A percentile compares a stretch with the other conserved stretches of the same genome.
Evolutionary conservation across 1,140 invertebrate species (phyloP).

Genomic region (Pseudomyrmex cubaensis): DNA sequence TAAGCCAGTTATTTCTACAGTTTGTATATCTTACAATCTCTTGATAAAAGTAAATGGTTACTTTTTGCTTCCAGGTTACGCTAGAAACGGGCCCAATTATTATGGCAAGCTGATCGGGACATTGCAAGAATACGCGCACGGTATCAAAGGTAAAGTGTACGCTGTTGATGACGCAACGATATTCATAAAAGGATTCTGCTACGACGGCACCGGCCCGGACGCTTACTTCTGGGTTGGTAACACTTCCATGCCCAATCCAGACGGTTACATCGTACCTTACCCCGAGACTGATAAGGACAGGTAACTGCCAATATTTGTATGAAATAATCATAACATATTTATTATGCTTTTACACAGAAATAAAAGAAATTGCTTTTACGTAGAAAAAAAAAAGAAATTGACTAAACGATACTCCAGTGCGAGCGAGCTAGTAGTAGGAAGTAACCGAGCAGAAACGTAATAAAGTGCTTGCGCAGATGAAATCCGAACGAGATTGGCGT

Average conservation of each 20-base stretch:
- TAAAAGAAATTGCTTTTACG: background rate
- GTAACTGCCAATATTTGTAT: slow-evolving; percentile 83
- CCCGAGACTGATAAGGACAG: slow-evolving; percentile 91
- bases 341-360: background rate
- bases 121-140: slow-evolving; percentile 90
- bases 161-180: slow-evolving; percentile 95
- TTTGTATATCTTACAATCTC: too few species aligned
- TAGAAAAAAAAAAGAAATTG: background rate
- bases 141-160: slow-evolving; percentile 92
- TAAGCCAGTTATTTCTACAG: too few species aligned
- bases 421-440: slow-evolving; percentile 4
- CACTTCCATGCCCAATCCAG: slow-evolving; percentile 90
- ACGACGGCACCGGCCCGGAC: slow-evolving; percentile 94
- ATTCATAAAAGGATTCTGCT: slow-evolving; percentile 94
- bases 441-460: slow-evolving; percentile 67
- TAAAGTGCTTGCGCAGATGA: slow-evolving; percentile 72
- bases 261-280: slow-evolving; percentile 93
- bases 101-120: slow-evolving; percentile 91
- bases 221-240: slow-evolving; percentile 96
- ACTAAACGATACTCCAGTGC: slow-evolving; percentile 18
- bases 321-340: background rate
- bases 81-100: slow-evolving; percentile 87
- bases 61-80: slow-evolving; percentile 80
- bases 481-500: slow-evolving; percentile 73
- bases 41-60: slow-evolving; percentile 1